Conservation (phyloP, 1,140 invertebrate genomes). For the Drosophila bifasciata region DNA sequence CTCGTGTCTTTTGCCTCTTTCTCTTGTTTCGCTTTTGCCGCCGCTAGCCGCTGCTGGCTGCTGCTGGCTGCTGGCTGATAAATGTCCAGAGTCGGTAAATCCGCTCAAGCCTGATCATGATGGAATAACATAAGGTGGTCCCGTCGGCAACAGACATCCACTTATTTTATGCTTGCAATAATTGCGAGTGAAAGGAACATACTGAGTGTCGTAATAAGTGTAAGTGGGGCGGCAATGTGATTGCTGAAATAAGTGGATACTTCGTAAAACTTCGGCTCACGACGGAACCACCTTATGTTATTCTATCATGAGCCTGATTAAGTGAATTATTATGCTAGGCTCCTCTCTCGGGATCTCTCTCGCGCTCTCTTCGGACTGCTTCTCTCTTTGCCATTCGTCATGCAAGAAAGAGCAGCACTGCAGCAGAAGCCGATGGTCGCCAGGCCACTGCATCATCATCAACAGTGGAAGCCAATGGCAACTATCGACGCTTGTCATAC, state of each 20-base stretch:
- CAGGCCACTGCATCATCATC: constrained; percentile 20
- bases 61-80: constrained; percentile 41
- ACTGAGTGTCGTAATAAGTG: too few relatives aligned
- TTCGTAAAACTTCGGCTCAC: too few relatives aligned
- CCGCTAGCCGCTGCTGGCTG: constrained; percentile 7
- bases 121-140: too few relatives aligned
- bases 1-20: not conserved
- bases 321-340: constrained; percentile 72
- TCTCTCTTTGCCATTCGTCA: constrained; percentile 60
- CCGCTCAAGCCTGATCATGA: constrained; percentile 77
- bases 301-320: constrained; percentile 81
- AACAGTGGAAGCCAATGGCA: constrained; percentile 18
- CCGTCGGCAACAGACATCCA: too few relatives aligned
- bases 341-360: constrained; percentile 14
- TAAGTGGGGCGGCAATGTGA: too few relatives aligned
- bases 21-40: too few relatives aligned
- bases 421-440: constrained; percentile 64
- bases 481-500: not conserved
- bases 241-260: too few relatives aligned
- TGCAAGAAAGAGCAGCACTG: constrained; percentile 66
- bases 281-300: too few relatives aligned
- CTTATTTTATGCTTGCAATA: too few relatives aligned
- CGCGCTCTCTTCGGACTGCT: constrained; percentile 4
- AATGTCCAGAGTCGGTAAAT: constrained; percentile 60
- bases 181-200: too few relatives aligned